Percentiles rank a stretch among this genome's conserved stretches.
Evolutionary conservation across 1,140 invertebrate genomes (phyloP).

Genomic region (Cotesia typhae): DNA sequence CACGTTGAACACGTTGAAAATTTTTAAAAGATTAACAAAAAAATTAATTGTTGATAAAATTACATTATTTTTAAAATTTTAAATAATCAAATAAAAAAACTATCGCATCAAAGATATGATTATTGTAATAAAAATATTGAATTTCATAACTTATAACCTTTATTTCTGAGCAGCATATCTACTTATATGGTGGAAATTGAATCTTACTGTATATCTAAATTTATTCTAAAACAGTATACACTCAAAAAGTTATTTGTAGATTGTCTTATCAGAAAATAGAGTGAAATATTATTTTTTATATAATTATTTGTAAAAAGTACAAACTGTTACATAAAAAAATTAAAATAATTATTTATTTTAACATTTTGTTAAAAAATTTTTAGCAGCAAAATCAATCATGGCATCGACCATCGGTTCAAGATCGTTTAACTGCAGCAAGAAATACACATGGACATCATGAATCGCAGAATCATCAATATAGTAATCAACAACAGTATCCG

Average conservation of each 20-base stretch:
- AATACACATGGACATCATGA: conserved; percentile 34
- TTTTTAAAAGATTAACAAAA: background rate
- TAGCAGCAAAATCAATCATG: conserved; percentile 27
- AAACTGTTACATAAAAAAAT: no score
- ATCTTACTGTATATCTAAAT: background rate
- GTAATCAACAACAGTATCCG: conserved; percentile 33
- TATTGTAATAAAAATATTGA: no score
- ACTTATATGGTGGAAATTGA: background rate
- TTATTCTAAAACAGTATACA: no score
- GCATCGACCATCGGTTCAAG: conserved; percentile 27
- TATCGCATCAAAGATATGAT: no score
- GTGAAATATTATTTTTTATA: no score
- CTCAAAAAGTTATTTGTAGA: no score
- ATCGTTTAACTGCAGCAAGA: conserved; percentile 29
- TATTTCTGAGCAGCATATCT: background rate
- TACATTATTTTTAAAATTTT: background rate
- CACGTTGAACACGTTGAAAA: no score
- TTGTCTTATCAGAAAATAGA: no score
- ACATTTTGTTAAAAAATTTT: background rate
- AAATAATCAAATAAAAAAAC: no score
- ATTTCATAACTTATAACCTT: no score
- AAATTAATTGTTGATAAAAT: no score
- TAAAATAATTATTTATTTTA: background rate
- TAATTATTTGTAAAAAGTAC: no score
- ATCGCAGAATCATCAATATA: conserved; percentile 34